A percentile compares a stretch with the other conserved stretches of the same genome.
Evolutionary conservation across 2,797 vertebrate genomes (phyloP).

Genomic region (Pagetopsis macropterus): DNA sequence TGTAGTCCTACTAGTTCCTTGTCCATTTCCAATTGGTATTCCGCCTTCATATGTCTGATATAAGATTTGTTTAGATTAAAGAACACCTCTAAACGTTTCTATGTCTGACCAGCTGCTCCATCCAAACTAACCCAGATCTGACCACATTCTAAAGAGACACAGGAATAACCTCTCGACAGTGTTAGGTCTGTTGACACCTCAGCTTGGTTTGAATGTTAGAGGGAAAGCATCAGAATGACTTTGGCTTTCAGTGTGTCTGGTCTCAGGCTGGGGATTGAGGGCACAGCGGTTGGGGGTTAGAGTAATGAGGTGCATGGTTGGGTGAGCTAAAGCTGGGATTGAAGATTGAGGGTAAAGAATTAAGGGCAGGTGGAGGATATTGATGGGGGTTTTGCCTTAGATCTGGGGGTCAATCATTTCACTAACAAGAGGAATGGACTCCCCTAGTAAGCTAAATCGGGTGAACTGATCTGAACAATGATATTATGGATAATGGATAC

Average conservation of each 20-base stretch:
- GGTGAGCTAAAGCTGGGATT: slow-evolving; percentile 55
- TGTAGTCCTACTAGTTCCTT: no score
- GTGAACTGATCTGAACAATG: slow-evolving; percentile 18
- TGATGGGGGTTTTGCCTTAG: neutral
- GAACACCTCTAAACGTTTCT: neutral
- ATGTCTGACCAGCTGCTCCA: neutral
- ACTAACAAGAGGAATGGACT: slow-evolving; percentile 5
- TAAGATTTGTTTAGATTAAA: neutral
- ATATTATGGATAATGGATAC: slow-evolving; percentile 7
- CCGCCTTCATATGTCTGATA: neutral
- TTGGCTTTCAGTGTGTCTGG: slow-evolving; percentile 6
- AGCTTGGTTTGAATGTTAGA: slow-evolving; percentile 15
- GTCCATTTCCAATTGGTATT: neutral
- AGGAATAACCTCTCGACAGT: neutral
- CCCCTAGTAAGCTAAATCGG: slow-evolving; percentile 9
- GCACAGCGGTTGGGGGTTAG: slow-evolving; percentile 42
- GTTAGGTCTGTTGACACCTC: neutral
- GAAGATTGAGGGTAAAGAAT: slow-evolving; percentile 59
- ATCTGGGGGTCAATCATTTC: slow-evolving; percentile 34
- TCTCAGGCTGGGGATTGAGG: slow-evolving; percentile 51
- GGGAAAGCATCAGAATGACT: slow-evolving; percentile 8
- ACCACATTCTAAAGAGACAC: neutral
- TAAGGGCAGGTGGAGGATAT: slow-evolving; percentile 52
- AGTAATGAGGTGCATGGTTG: slow-evolving; percentile 52
- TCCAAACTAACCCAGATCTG: slow-evolving; percentile 2